Base-by-base conservation (phyloP, 2,888 invertebrate genomes). In the Drosophila multiciliata region DNA sequence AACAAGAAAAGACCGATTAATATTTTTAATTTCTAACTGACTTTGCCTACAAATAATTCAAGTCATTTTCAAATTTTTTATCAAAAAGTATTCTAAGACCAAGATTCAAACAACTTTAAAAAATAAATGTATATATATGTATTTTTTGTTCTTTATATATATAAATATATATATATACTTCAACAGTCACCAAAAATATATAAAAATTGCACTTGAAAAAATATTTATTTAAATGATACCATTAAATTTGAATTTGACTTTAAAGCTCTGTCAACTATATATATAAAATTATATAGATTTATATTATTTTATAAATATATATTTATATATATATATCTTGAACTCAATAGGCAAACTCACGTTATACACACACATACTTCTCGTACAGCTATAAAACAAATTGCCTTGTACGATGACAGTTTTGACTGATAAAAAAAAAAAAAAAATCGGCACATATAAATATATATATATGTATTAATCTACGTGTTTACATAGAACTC, bases 391-490 rank as follows among this genome's bases (percentile, higher is more conserved):
- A 45, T 23, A 23, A 7, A 26, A 26, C 29, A 26, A 63, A 23
- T 23, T 73, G 72, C 61, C 67, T 73, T 78, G 76, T 74, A 63
- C 60, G 66, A 63, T 50, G 78, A 73, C 53, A 73, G 66, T 70
- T 81, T 87, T 80, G 86, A 86, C 86, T 86, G 86, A 86, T 80
- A 73, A 67, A 66, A 48, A 45, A 63, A 52, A 52, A 65, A 12
- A 23, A 48, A 61, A 29, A 72, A 74, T 68, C 23, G 40, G 33
- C 26, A 70, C 55, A 65, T 60, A 23, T 7, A 45, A 15, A 45
- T 23, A 45, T 20, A 45, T 45, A 7, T 3, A 23, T 23, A 77
- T 73, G 54, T 67, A 66, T 74, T 69, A 78, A 48, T 36, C 48
- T 80, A 66, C 61, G 73, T 75, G 23, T 78, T 74, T 80, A 71